Evolutionary conservation across 2,888 invertebrate genomes (phyloP).

Genomic region (Cephus pygmeus): DNA sequence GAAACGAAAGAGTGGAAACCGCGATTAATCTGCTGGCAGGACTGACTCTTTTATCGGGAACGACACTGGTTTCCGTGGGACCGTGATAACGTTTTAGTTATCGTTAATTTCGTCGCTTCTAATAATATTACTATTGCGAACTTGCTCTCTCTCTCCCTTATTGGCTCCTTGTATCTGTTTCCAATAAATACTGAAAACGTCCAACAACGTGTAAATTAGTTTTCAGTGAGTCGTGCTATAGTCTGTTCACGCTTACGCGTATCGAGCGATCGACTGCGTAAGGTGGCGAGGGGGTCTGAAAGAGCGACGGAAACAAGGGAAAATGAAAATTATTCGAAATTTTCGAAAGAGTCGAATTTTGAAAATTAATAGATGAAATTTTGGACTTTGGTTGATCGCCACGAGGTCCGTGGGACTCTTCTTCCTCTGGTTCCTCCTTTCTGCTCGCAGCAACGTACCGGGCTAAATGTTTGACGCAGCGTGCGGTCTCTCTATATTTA

Average conservation of each 20-base stretch:
- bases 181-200: conserved; percentile 41
- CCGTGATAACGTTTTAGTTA: not conserved
- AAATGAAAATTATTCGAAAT: not conserved
- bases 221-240: not conserved
- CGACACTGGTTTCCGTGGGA: not conserved
- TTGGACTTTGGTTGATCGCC: not conserved
- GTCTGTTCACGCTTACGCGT: not conserved
- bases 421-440: not conserved
- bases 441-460: not conserved
- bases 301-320: not conserved
- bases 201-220: conserved; percentile 46
- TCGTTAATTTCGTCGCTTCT: not conserved
- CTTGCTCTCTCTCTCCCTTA: conserved; percentile 20
- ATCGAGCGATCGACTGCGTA: not conserved
- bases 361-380: not conserved
- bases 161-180: conserved; percentile 38
- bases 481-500: not conserved
- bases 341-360: not conserved
- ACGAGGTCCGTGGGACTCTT: not conserved
- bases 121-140: not conserved
- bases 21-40: not conserved
- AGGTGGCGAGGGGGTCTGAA: not conserved
- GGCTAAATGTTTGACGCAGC: not conserved
- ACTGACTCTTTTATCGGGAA: not conserved
- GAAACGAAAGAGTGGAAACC: not conserved